Base-by-base conservation (phyloP, 2,888 invertebrate genomes). In the Ryuthela nishihirai region DNA sequence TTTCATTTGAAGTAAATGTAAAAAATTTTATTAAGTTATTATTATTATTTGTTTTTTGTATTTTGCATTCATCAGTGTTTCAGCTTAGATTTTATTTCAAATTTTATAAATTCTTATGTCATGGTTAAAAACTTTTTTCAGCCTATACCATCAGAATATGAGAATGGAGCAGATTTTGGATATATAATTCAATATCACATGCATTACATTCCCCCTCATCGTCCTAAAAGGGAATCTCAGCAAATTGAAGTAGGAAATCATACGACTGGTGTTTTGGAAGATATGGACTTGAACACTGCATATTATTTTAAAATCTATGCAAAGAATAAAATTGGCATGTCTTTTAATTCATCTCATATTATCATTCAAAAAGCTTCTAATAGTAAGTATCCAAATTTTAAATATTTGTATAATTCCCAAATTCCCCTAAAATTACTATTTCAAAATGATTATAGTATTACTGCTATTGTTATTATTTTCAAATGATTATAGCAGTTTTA, bases 331-430 rank as follows among this genome's bases (percentile, higher is more conserved):
- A n/a, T 29, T 2, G 63, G 63, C 15, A 15, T 41, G 10, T 64
- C 63, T 10, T 10, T 7, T 0, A 64, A 64, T 24, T 21, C 34
- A 18, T 42, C 62, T 3, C 20, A 39, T 20, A 41, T 48, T 5
- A 49, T 58, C 7, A 38, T 54, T n/a, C 52, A 63, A 25, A 63
- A 63, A 44, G 36, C 43, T 12, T 41, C 48, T 24, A 63, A 59
- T 24, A 26, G 58, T 54, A 45, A 50, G 54, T 40, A 9, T 36
- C n/a, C n/a, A n/a, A n/a, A n/a, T n/a, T n/a, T n/a, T n/a, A n/a
- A n/a, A n/a, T n/a, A n/a, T n/a, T n/a, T n/a, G n/a, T n/a, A n/a
- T n/a, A n/a, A n/a, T n/a, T n/a, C n/a, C n/a, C n/a, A n/a, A n/a
- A n/a, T n/a, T n/a, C n/a, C n/a, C n/a, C n/a, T n/a, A n/a, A n/a